A percentile compares a stretch with the other conserved stretches of the same genome.
Evolutionary conservation across 2,888 invertebrate genomes (phyloP).

Genomic region (Hydrotaea diabolus): DNA sequence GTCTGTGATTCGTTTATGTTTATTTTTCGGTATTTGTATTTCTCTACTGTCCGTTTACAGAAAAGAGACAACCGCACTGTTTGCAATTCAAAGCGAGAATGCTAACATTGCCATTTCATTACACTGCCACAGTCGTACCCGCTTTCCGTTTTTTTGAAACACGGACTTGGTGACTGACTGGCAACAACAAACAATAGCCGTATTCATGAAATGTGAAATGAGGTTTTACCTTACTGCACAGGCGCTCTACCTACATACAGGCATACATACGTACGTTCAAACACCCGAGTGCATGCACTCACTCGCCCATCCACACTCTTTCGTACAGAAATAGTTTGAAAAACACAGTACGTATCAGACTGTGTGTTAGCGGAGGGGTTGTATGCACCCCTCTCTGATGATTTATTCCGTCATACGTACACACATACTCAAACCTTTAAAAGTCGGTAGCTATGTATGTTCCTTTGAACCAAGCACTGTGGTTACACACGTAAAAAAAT

Average conservation of each 20-base stretch:
- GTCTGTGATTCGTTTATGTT: background rate
- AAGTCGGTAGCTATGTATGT: conserved; percentile 26
- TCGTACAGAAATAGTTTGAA: conserved; percentile 1
- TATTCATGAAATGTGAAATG: conserved; percentile 20
- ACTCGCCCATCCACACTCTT: background rate
- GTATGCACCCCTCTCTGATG: conserved; percentile 10
- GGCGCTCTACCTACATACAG: background rate
- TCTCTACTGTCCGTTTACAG: conserved; percentile 45
- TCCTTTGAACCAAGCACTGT: conserved; percentile 8
- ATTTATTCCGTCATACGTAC: background rate
- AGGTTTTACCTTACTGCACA: conserved; percentile 29
- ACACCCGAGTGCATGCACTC: background rate
- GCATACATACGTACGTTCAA: background rate
- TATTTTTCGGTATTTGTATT: no score
- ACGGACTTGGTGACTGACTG: background rate
- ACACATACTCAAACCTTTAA: background rate
- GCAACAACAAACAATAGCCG: conserved; percentile 38
- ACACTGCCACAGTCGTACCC: conserved; percentile 61
- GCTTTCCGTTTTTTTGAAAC: conserved; percentile 9
- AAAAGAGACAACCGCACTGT: conserved; percentile 78
- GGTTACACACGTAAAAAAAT: background rate
- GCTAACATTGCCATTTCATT: conserved; percentile 76
- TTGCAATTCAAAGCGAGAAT: conserved; percentile 81
- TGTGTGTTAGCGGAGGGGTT: background rate
- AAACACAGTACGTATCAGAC: conserved; percentile 15